Percentiles rank a stretch among this genome's conserved stretches.
Conservation (phyloP, 92 coral and sea anemone species). For the Meandrina meandrites region DNA sequence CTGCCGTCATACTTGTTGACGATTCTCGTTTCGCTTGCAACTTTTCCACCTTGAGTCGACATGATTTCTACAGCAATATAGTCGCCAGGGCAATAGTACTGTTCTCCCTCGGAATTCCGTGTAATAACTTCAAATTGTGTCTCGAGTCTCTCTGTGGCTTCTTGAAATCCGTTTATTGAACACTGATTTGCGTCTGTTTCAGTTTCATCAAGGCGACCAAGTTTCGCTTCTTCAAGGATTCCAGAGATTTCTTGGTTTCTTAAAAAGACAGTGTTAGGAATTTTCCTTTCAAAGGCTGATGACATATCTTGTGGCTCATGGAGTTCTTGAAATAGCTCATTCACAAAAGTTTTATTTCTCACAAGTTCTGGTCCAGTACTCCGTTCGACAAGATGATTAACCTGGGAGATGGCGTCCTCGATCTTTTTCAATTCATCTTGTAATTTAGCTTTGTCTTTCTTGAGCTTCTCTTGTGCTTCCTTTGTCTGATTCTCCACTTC, state of each 20-base stretch:
- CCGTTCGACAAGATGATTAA: conserved; percentile 14
- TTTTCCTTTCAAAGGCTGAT: too few species aligned
- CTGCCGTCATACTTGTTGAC: conserved; percentile 16
- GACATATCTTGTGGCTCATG: too few species aligned
- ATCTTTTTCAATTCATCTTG: neutral
- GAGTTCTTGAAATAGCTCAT: conserved; percentile 8
- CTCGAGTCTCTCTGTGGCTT: conserved; percentile 13
- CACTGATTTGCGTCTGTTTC: conserved; percentile 13
- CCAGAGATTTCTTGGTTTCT: conserved; percentile 13
- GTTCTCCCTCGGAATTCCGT: conserved; percentile 2
- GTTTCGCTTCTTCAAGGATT: neutral
- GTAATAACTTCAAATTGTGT: conserved; percentile 21
- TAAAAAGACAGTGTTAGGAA: neutral
- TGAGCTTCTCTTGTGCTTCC: neutral
- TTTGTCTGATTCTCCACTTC: conserved; percentile 21
- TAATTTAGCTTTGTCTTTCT: neutral
- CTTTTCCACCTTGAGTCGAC: conserved; percentile 5
- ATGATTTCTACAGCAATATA: neutral
- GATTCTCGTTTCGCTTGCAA: conserved; percentile 1
- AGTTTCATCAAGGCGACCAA: conserved; percentile 1
- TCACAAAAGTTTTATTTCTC: neutral
- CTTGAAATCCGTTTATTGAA: neutral
- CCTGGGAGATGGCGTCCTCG: neutral
- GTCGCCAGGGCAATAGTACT: conserved; percentile 36
- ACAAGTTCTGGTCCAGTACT: neutral